These are phyloP conservation scores for Epistrophella euchroma DNA, from an alignment of 2,888 invertebrate genomes.

Conservation along the genomic window DNA sequence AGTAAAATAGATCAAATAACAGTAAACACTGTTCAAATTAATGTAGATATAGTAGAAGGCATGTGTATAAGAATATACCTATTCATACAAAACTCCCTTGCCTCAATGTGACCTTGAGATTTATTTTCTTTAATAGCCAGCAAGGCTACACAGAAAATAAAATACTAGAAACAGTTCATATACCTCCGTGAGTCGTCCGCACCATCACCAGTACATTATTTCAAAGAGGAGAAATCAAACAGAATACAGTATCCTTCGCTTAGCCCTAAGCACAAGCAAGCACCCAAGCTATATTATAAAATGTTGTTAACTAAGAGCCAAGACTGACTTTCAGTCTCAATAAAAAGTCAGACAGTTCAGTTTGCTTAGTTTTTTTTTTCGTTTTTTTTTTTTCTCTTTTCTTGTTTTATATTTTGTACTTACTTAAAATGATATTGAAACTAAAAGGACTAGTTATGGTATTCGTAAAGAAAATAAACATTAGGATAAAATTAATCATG, in stretches of 20 bases:
- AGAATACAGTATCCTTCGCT: background rate
- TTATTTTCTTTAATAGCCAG: background rate
- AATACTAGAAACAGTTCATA: background rate
- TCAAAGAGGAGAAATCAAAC: slow-evolving; percentile 10
- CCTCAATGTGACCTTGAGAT: background rate
- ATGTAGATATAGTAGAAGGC: too few relatives aligned
- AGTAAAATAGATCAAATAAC: background rate
- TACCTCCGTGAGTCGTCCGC: background rate
- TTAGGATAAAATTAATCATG: background rate
- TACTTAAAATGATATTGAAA: background rate
- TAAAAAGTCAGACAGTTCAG: slow-evolving; percentile 3
- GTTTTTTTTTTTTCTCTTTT: background rate
- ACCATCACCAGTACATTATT: background rate
- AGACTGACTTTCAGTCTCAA: slow-evolving; percentile 21
- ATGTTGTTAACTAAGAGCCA: slow-evolving; percentile 14
- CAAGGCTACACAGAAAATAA: slow-evolving; percentile 3
- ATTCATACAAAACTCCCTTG: background rate
- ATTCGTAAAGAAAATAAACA: background rate
- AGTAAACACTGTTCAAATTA: background rate
- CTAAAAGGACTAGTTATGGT: background rate
- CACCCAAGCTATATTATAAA: background rate
- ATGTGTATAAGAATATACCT: too few relatives aligned
- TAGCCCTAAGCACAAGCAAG: background rate
- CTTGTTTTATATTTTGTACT: slow-evolving; percentile 1
- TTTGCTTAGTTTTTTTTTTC: background rate